Conservation (phyloP, 2,888 invertebrate species). For the Chaetoderma sp. region DNA sequence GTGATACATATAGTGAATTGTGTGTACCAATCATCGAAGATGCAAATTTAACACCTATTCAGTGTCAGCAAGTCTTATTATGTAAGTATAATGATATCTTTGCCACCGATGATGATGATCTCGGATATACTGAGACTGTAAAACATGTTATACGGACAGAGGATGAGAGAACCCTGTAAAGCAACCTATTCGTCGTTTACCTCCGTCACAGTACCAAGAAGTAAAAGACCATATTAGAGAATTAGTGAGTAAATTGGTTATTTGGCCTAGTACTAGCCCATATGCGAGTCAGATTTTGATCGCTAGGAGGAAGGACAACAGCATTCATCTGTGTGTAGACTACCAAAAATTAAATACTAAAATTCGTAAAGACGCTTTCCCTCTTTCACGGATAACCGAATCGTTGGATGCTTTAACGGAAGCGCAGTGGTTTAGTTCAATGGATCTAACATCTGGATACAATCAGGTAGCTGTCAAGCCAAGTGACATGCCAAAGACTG, state of each 20-base stretch:
- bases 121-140: not conserved
- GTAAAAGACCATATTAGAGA: conserved; percentile 19
- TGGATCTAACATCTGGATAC: conserved; percentile 32
- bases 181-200: conserved; percentile 2
- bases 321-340: conserved; percentile 27
- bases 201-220: conserved; percentile 8
- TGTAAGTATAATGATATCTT: not conserved
- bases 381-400: conserved; percentile 24
- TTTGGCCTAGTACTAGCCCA: conserved; percentile 28
- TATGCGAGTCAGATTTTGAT: conserved; percentile 37
- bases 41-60: too few species aligned
- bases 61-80: too few species aligned
- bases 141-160: not conserved
- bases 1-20: too few species aligned
- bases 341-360: conserved; percentile 32
- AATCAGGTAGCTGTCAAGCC: conserved; percentile 27
- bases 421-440: conserved; percentile 21
- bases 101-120: not conserved
- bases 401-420: conserved; percentile 31
- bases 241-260: conserved; percentile 22
- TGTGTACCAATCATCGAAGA: too few species aligned
- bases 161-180: conserved; percentile 1
- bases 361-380: conserved; percentile 22
- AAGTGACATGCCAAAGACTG: conserved; percentile 27
- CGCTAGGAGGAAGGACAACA: conserved; percentile 34